phyloP scores from a whole-genome alignment of 2,113 vertebrate genomes.

The Anoplopoma fimbria region DNA sequence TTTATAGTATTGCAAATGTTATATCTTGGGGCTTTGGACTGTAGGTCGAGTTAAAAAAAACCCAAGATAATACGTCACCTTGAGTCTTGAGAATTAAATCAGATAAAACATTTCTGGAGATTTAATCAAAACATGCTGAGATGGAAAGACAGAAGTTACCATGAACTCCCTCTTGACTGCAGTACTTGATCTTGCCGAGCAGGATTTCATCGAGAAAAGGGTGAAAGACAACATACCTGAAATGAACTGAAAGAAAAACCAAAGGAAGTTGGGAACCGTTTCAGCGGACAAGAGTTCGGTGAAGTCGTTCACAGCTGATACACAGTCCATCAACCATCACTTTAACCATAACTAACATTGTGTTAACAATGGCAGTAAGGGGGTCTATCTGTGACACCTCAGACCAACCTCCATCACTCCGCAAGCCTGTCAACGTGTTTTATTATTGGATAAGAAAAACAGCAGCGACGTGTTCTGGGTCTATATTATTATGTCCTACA shows the following conservation, averaged over 20 bases:
- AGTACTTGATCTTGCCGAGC: slow-evolving; percentile 94
- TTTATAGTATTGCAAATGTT: background rate
- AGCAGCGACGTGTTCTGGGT: background rate
- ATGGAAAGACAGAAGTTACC: slow-evolving; percentile 79
- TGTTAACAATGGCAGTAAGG: background rate
- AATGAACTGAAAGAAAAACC: slow-evolving; percentile 86
- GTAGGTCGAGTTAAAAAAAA: background rate
- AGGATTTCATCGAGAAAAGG: slow-evolving; percentile 97
- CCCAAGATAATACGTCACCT: background rate
- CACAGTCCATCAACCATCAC: background rate
- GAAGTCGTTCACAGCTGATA: background rate
- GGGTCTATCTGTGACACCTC: background rate
- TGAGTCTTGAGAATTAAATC: background rate
- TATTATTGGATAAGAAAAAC: background rate
- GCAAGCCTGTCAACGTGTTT: background rate
- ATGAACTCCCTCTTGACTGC: slow-evolving; percentile 94
- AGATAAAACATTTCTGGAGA: background rate
- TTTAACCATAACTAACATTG: background rate
- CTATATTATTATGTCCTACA: background rate
- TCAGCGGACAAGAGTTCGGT: background rate
- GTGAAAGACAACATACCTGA: slow-evolving; percentile 95
- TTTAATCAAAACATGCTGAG: background rate
- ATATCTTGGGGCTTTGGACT: background rate
- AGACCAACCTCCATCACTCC: background rate
- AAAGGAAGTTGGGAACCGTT: background rate